Evolutionary conservation across 1,140 invertebrate species (phyloP).

Genomic region (Caligus rogercresseyi): DNA sequence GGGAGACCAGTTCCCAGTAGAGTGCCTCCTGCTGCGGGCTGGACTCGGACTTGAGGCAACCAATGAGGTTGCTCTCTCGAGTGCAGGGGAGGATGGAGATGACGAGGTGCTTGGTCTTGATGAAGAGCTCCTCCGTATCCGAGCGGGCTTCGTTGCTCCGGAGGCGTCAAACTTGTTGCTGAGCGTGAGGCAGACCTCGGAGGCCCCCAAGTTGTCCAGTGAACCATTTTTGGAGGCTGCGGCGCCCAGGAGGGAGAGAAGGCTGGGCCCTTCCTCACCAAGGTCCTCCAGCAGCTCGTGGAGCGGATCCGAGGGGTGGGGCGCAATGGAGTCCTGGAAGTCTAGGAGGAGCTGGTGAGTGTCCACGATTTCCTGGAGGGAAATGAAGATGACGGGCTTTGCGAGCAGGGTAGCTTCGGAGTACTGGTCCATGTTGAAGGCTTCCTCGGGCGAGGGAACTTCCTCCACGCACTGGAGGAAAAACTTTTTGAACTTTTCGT

Average conservation of each 20-base stretch:
- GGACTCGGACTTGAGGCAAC: conserved; percentile 28
- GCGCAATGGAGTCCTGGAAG: conserved; percentile 48
- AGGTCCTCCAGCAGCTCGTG: conserved; percentile 52
- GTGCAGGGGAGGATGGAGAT: conserved; percentile 44
- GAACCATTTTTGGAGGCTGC: conserved; percentile 22
- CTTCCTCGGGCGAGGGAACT: conserved; percentile 40
- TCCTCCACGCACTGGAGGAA: conserved; percentile 47
- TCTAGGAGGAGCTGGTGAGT: conserved; percentile 46
- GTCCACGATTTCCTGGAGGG: conserved; percentile 39
- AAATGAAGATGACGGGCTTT: conserved; percentile 49
- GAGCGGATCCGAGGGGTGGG: conserved; percentile 44
- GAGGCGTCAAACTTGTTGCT: conserved; percentile 39
- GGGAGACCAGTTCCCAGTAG: conserved; percentile 23
- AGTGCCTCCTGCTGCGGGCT: conserved; percentile 30
- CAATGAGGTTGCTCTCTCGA: conserved; percentile 26
- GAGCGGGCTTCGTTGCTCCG: background rate
- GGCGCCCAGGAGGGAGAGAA: conserved; percentile 39
- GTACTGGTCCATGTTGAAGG: conserved; percentile 55
- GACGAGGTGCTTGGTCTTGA: conserved; percentile 45
- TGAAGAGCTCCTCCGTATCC: conserved; percentile 17
- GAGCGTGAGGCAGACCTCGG: conserved; percentile 53
- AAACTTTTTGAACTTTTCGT: conserved; percentile 56
- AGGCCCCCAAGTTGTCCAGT: conserved; percentile 34
- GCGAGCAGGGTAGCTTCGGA: conserved; percentile 53
- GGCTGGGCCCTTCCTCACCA: conserved; percentile 39